Conservation (phyloP, 2,113 vertebrate species). For the Oxygymnocypris stewartii region DNA sequence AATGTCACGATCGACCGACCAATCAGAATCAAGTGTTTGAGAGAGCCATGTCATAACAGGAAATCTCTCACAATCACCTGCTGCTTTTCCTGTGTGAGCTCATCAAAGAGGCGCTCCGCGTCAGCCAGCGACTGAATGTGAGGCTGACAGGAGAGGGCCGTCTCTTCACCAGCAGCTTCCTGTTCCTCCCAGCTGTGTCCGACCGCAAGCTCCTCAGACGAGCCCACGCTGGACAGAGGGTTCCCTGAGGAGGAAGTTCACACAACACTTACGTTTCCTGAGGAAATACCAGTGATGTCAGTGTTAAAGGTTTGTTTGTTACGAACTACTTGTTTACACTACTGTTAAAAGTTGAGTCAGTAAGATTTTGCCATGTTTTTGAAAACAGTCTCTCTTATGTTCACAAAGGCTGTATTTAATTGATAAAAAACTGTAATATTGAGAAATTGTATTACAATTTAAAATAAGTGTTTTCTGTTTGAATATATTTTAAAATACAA, state of each 20-base stretch:
- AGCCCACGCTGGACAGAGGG: conserved; percentile 55
- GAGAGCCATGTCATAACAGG: background rate
- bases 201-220: conserved; percentile 52
- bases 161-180: conserved; percentile 64
- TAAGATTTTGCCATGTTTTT: too few relatives aligned
- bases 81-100: conserved; percentile 94
- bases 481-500: too few relatives aligned
- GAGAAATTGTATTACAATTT: too few relatives aligned
- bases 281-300: conserved; percentile 9
- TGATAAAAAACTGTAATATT: too few relatives aligned
- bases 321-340: too few relatives aligned
- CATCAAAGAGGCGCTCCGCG: conserved; percentile 90
- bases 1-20: background rate
- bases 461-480: too few relatives aligned
- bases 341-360: background rate
- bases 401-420: too few relatives aligned
- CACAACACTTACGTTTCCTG: background rate
- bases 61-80: conserved; percentile 77
- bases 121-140: conserved; percentile 84
- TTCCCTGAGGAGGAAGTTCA: conserved; percentile 66
- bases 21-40: background rate
- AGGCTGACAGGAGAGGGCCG: conserved; percentile 72
- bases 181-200: conserved; percentile 71
- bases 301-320: background rate
- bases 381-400: too few relatives aligned